These are phyloP conservation scores for Aphis gossypii DNA, from an alignment of 1,140 invertebrate genomes.

Conservation along the genomic window DNA sequence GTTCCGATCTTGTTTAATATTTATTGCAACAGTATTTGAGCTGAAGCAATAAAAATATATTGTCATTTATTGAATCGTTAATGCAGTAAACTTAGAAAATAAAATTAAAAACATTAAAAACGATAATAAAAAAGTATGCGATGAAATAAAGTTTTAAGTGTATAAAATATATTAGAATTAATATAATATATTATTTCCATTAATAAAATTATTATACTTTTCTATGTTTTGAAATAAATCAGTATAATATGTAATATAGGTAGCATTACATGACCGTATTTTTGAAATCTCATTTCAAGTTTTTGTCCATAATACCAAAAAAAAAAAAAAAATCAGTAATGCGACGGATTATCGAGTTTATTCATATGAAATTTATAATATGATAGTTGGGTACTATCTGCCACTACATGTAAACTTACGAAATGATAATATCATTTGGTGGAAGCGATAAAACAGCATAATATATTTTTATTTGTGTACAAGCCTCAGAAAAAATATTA, in stretches of 20 bases:
- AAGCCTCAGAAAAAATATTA: neutral
- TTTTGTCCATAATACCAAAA: neutral
- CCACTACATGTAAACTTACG: neutral
- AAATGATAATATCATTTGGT: neutral
- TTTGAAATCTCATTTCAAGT: neutral
- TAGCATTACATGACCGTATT: neutral
- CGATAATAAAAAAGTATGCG: neutral
- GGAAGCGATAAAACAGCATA: neutral
- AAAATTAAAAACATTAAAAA: constrained; percentile 1
- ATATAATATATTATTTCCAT: neutral
- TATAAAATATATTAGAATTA: neutral
- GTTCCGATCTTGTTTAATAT: constrained; percentile 8
- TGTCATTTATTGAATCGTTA: constrained; percentile 24
- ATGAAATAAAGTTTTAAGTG: neutral
- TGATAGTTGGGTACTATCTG: neutral
- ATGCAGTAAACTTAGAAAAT: neutral
- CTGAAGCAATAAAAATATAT: constrained; percentile 2
- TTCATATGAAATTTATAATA: neutral
- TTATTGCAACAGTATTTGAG: constrained; percentile 20
- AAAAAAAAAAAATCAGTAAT: neutral
- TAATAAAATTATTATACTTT: neutral
- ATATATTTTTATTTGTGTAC: neutral
- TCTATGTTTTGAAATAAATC: neutral
- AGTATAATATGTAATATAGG: neutral
- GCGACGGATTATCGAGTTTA: neutral